phyloP scores from a whole-genome alignment of 1,140 invertebrate species.

The Mya arenaria region DNA sequence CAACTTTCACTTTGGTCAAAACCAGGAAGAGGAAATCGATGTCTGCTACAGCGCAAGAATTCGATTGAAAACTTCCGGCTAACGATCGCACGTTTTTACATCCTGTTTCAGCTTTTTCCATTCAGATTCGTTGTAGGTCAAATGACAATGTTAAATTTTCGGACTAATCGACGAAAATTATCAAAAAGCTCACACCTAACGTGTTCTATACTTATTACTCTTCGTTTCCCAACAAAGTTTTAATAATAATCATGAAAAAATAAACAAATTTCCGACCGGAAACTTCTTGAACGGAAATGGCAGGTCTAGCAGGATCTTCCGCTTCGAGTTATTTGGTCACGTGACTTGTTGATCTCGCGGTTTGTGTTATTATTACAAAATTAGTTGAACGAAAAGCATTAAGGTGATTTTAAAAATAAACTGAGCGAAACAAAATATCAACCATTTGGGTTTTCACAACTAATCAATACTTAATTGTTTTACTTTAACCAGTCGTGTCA shows the following conservation, averaged over 20 bases:
- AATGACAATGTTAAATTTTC: background rate
- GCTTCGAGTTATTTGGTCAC: slow-evolving; percentile 65
- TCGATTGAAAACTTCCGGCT: slow-evolving; percentile 79
- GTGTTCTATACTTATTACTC: background rate
- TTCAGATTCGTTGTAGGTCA: background rate
- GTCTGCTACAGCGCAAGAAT: slow-evolving; percentile 74
- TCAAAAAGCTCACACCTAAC: background rate
- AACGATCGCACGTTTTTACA: slow-evolving; percentile 64
- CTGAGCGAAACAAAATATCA: too few species aligned
- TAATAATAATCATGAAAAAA: slow-evolving; percentile 14
- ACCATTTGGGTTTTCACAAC: too few species aligned
- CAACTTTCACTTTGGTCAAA: slow-evolving; percentile 3
- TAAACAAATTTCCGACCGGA: slow-evolving; percentile 71
- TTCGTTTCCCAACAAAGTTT: background rate
- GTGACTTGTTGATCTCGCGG: too few species aligned
- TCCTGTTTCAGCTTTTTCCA: slow-evolving; percentile 69
- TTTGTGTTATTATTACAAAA: too few species aligned
- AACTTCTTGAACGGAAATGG: slow-evolving; percentile 76
- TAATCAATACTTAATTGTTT: too few species aligned
- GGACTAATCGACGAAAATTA: background rate
- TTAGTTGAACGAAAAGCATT: too few species aligned
- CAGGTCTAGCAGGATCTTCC: slow-evolving; percentile 70
- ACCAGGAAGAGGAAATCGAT: slow-evolving; percentile 76
- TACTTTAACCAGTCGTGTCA: too few species aligned
- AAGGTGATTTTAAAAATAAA: too few species aligned